Base-by-base conservation (phyloP, 1,140 invertebrate species). In the Heliconius hermathena region DNA sequence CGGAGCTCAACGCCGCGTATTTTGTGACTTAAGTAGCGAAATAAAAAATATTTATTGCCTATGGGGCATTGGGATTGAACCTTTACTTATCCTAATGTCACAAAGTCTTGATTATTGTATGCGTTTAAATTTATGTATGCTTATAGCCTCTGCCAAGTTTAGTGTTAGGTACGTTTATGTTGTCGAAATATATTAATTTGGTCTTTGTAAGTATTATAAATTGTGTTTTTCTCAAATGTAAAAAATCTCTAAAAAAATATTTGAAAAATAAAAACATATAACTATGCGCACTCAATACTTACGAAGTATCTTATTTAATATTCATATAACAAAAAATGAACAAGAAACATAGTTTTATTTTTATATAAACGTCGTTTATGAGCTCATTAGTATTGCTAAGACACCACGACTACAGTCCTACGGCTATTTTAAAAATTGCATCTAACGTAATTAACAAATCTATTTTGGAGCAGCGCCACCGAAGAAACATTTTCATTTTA, bases 351-450 rank as follows among this genome's bases (percentile, higher is more conserved):
- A 57, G 8, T 6, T 57, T 57, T 22, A 22, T 22, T 57, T 57
- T 57, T 9, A 22, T 3, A 22, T 22, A 22, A 22, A 22, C 54
- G 8, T 66, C 26, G 9, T 13, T 66, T 66, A 66, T 29, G 60
- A 66, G 60, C 60, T 66, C 60, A 66, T 66, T 66, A 66, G 60
- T 66, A 66, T 66, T 29, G 9, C 60, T 26, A 66, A 66, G 60
- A 29, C 60, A 66, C 60, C 11, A 29, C 22, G 13, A 66, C 60
- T 66, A 66, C 60, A 66, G 9, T 29, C 26, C 60, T 13, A 29
- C 26, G 3, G 26, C 60, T 66, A 66, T 66, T 66, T 66, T 66
- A 66, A 66, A 66, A 66, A 66, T 26, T 66, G 60, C 60, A 66
- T 29, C 60, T 66, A 66, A 66, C 26, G 22, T 26, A 66, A 66